Conservation (phyloP, 2,888 invertebrate species). For the Corbicula japonica region DNA sequence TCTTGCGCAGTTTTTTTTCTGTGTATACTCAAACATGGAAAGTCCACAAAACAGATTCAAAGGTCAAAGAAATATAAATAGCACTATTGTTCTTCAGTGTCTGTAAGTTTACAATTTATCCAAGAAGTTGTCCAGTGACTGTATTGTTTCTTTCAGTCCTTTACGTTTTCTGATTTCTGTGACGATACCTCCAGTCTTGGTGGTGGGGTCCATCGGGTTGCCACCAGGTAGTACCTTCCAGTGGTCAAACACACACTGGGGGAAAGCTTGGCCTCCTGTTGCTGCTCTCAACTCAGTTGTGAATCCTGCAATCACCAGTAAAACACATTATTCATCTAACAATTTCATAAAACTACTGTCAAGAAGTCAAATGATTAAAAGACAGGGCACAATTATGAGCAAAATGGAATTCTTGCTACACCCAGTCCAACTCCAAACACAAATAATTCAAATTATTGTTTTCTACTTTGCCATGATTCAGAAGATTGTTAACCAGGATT, state of each 20-base stretch:
- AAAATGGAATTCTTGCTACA: not conserved
- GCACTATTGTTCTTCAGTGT: conserved; percentile 5
- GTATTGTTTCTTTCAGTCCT: conserved; percentile 99
- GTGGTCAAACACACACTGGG: conserved; percentile 99
- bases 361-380: not conserved
- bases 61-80: conserved; percentile 30
- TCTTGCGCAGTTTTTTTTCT: too few relatives aligned
- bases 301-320: conserved; percentile 92
- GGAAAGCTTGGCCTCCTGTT: conserved; percentile 99
- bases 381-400: not conserved
- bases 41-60: too few relatives aligned
- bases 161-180: conserved; percentile 99
- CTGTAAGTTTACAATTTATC: conserved; percentile 96
- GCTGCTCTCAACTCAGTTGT: conserved; percentile 98
- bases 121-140: conserved; percentile 97
- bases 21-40: too few relatives aligned
- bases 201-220: conserved; percentile 92
- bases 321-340: not conserved
- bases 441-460: not conserved
- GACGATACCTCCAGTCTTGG: conserved; percentile 86
- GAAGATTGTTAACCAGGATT: not conserved
- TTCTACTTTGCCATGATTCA: not conserved
- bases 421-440: not conserved
- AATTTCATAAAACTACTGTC: too few relatives aligned
- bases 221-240: conserved; percentile 99